Base-by-base conservation (phyloP, 2,797 vertebrate genomes). In the Nyctibius grandis region DNA sequence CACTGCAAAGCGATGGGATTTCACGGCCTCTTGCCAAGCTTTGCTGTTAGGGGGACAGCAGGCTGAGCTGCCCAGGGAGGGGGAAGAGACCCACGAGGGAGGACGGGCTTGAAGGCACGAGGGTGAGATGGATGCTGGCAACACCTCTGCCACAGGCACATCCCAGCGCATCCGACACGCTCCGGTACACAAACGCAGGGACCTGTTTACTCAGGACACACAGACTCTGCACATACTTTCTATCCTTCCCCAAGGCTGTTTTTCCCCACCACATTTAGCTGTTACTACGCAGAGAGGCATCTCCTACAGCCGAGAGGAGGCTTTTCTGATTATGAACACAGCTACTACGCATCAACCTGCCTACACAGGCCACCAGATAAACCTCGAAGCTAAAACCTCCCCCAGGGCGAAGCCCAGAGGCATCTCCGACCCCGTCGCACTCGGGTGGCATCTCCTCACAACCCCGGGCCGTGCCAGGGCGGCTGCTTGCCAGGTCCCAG, bases 11-110 rank as follows among this genome's bases (percentile, higher is more conserved):
- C 2, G 56, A 22, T 14, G 9, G 31, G 13, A 53, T 17, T 17
- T 7, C 87, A 10, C 5, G 9, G 13, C 3, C 26, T 15, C 26
- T 22, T 10, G 33, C 36, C 3, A 11, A 29, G 44, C 64, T 70
- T 29, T 21, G 44, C n/a, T 45, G 12, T 7, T 1, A 12, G 47
- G 38, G 4, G 45, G 3, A 26, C 1, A 4, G n/a, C 1, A 0
- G 4, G 1, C n/a, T 9, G 17, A 34, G 48, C 42, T 33, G 34
- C 56, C 34, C 38, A 7, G 53, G 53, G 47, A 47, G 29, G 14
- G 15, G 25, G n/a, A 14, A 33, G 68, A 61, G 74, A 14, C 17
- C 4, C n/a, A 4, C 0, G 5, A 16, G 47, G 82, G 34, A 83
- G 54, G 63, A 40, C 53, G 72, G 88, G 19, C 36, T 29, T 1